Percentiles rank a stretch among this genome's conserved stretches.
Conservation (phyloP, 1,140 invertebrate genomes). For the Psix sp. region DNA sequence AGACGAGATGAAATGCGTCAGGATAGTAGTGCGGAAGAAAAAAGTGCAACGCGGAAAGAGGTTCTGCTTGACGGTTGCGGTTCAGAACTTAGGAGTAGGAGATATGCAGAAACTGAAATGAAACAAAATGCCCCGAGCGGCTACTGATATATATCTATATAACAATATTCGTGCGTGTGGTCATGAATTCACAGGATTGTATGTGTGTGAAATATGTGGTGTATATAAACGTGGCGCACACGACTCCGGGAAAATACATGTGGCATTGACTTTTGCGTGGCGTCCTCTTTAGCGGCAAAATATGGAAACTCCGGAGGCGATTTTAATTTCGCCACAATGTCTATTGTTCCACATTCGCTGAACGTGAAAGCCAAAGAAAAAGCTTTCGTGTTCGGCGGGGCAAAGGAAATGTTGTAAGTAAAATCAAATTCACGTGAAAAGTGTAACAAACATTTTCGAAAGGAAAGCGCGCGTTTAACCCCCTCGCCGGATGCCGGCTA, state of each 20-base stretch:
- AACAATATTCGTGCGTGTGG: constrained; percentile 8
- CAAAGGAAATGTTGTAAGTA: constrained; percentile 1
- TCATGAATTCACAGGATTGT: constrained; percentile 29
- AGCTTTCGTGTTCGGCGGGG: constrained; percentile 15
- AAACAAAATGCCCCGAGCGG: constrained; percentile 71
- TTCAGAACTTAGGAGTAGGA: constrained; percentile 47
- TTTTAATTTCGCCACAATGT: constrained; percentile 77
- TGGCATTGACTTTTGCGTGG: constrained; percentile 43
- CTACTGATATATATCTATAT: constrained; percentile 15
- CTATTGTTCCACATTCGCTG: constrained; percentile 72
- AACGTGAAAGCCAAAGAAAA: constrained; percentile 65
- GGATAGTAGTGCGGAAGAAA: constrained; percentile 35
- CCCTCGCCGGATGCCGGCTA: constrained; percentile 3
- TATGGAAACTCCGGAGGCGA: constrained; percentile 75
- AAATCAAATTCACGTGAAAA: constrained; percentile 4
- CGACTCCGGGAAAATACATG: constrained; percentile 15
- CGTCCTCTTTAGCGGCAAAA: constrained; percentile 69
- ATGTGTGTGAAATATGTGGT: constrained; percentile 10
- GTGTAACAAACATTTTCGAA: constrained; percentile 6
- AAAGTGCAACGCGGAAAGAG: constrained; percentile 41
- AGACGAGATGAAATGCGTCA: constrained; percentile 39
- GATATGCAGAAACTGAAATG: constrained; percentile 68
- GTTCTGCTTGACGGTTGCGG: constrained; percentile 29
- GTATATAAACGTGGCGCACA: constrained; percentile 8
- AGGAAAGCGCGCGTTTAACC: constrained; percentile 7